A percentile compares a stretch with the other conserved stretches of the same genome.
Conservation (phyloP, 2,888 invertebrate genomes). For the Ptychoptera albimana region DNA sequence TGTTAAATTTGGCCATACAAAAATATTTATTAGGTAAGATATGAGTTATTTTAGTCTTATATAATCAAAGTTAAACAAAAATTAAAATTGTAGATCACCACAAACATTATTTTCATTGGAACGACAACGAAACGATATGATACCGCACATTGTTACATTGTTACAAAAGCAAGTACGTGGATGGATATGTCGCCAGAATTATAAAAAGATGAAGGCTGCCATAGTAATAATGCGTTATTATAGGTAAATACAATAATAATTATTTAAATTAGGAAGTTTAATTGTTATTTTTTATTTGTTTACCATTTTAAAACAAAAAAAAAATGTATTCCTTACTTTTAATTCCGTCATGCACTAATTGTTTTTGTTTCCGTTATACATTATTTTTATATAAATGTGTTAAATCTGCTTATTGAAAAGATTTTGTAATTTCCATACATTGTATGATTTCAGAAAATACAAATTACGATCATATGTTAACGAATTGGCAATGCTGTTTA, state of each 20-base stretch:
- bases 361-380: too few species aligned
- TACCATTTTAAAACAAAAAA: too few species aligned
- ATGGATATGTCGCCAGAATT: constrained; percentile 55
- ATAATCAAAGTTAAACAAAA: not conserved
- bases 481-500: constrained; percentile 45
- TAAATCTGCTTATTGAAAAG: not conserved
- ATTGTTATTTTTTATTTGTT: not conserved
- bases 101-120: constrained; percentile 82
- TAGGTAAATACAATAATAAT: constrained; percentile 27
- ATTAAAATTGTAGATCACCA: constrained; percentile 42
- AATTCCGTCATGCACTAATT: too few species aligned
- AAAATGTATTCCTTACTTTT: not conserved
- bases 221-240: constrained; percentile 67
- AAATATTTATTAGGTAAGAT: constrained; percentile 72
- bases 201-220: constrained; percentile 75
- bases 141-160: constrained; percentile 81
- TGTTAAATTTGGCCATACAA: constrained; percentile 88
- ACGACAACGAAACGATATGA: constrained; percentile 65
- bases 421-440: not conserved
- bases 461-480: constrained; percentile 58
- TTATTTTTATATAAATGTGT: not conserved
- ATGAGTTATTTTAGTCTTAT: not conserved
- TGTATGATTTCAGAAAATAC: constrained; percentile 32
- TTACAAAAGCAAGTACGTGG: constrained; percentile 95
- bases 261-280: too few species aligned